Conservation (phyloP, 2,113 vertebrate species). For the Siphamia tubifer region DNA sequence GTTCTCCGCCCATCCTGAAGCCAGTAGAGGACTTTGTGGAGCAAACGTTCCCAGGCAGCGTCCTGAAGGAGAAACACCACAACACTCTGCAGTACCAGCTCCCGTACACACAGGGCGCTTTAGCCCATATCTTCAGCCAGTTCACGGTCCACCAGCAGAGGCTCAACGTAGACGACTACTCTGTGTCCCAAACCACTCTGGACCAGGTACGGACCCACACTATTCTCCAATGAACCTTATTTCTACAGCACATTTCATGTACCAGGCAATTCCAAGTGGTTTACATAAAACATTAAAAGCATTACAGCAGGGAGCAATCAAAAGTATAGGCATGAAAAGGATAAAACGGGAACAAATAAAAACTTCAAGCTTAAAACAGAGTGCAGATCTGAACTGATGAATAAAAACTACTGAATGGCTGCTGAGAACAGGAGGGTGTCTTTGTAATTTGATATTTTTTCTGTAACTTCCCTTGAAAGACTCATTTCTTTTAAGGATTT, state of each 20-base stretch:
- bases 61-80: conserved; percentile 94
- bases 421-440: too few relatives aligned
- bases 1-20: conserved; percentile 81
- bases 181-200: conserved; percentile 97
- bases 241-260: too few relatives aligned
- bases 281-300: too few relatives aligned
- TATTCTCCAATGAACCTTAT: not conserved
- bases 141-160: conserved; percentile 86
- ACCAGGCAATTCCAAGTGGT: too few relatives aligned
- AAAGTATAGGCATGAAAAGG: too few relatives aligned
- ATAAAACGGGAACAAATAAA: too few relatives aligned
- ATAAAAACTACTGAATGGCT: too few relatives aligned
- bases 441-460: not conserved
- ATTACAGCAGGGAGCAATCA: too few relatives aligned
- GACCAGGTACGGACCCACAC: conserved; percentile 86
- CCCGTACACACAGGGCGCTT: conserved; percentile 82
- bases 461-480: too few relatives aligned
- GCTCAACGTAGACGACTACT: conserved; percentile 94
- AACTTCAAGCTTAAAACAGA: too few relatives aligned
- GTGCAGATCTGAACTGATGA: too few relatives aligned
- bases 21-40: conserved; percentile 90
- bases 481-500: too few relatives aligned
- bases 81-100: conserved; percentile 97
- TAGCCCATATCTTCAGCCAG: conserved; percentile 91
- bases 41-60: conserved; percentile 87